phyloP scores from a whole-genome alignment of 2,797 vertebrate genomes.

The Anabacerthia variegaticeps region DNA sequence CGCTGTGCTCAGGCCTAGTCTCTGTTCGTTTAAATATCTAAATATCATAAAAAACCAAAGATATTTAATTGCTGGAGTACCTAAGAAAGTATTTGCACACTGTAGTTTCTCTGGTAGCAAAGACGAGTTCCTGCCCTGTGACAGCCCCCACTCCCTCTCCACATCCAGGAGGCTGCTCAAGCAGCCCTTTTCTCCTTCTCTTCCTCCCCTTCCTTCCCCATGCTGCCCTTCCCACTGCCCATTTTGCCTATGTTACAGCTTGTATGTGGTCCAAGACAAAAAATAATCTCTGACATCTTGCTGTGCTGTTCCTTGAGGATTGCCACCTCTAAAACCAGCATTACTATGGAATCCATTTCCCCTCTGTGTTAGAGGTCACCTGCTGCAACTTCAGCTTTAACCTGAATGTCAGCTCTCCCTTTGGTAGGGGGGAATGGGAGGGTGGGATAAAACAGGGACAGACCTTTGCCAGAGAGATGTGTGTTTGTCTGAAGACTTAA shows the following conservation, averaged over 20 bases:
- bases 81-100: not conserved
- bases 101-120: not conserved
- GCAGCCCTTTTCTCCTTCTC: not conserved
- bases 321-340: not conserved
- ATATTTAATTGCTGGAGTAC: not conserved
- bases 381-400: not conserved
- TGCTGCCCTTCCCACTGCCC: not conserved
- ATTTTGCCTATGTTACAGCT: not conserved
- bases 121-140: accelerated
- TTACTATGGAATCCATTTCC: not conserved
- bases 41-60: not conserved
- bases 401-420: accelerated
- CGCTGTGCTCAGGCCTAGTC: not conserved
- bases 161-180: not conserved
- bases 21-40: not conserved
- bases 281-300: not conserved
- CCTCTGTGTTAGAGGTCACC: not conserved
- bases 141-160: accelerated
- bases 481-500: not conserved
- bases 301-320: not conserved
- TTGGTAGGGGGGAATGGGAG: not conserved
- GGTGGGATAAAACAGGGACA: not conserved
- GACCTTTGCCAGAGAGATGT: not conserved
- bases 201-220: not conserved
- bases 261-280: not conserved